phyloP scores from a whole-genome alignment of 2,888 invertebrate genomes.

The Rhagonycha fulva region DNA sequence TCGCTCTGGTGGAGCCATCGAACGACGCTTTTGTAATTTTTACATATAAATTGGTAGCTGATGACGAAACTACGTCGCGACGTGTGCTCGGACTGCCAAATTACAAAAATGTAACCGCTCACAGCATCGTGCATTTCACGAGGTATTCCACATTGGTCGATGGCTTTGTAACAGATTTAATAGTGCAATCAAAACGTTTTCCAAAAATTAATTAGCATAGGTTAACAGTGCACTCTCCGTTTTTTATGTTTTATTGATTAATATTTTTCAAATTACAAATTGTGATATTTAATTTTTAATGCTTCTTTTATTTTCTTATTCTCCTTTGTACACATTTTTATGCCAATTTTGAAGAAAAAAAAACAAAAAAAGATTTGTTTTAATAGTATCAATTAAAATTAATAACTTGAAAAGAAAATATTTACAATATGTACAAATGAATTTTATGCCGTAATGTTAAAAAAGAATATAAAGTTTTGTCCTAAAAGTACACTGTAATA shows the following conservation, averaged over 20 bases:
- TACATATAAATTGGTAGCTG: background rate
- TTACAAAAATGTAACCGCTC: background rate
- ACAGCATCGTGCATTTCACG: background rate
- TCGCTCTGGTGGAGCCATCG: background rate
- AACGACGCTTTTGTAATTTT: slow-evolving; percentile 4
- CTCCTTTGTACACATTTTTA: background rate
- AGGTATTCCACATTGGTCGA: background rate
- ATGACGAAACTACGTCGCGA: background rate
- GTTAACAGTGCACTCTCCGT: slow-evolving; percentile 15
- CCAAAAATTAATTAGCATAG: slow-evolving; percentile 10
- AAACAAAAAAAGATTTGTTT: background rate
- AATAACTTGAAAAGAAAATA: too few species aligned
- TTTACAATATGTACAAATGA: too few species aligned
- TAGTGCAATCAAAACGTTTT: slow-evolving; percentile 2
- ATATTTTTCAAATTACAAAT: background rate
- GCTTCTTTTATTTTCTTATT: background rate
- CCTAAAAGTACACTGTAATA: too few species aligned
- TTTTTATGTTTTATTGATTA: slow-evolving; percentile 1
- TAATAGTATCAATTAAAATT: too few species aligned
- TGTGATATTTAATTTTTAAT: slow-evolving; percentile 25
- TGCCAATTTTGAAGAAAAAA: background rate
- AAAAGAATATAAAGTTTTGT: too few species aligned
- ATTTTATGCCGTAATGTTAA: too few species aligned
- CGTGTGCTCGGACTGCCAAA: background rate
- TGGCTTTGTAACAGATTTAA: background rate